A percentile compares a stretch with the other conserved stretches of the same genome.
Conservation (phyloP, 2,888 invertebrate genomes). For the Drosophila borborema region DNA sequence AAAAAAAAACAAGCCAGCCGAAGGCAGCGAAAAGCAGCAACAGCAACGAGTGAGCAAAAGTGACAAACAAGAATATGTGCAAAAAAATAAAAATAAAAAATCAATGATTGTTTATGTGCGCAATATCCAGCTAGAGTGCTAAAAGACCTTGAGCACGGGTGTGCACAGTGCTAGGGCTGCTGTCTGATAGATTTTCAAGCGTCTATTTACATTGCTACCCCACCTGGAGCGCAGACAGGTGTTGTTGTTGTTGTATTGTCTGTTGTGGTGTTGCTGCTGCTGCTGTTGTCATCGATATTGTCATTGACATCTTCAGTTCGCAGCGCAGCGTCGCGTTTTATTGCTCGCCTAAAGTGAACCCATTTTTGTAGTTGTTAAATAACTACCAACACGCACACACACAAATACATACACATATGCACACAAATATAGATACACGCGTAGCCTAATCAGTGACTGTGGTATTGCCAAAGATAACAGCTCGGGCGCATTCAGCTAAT, state of each 20-base stretch:
- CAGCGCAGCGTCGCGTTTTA: slow-evolving; percentile 25
- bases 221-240: slow-evolving; percentile 78
- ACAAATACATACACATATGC: no score
- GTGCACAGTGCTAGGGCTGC: slow-evolving; percentile 18
- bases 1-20: slow-evolving; percentile 45
- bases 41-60: slow-evolving; percentile 59
- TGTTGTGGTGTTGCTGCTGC: slow-evolving; percentile 5
- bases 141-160: slow-evolving; percentile 61
- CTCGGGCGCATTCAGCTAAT: slow-evolving; percentile 13
- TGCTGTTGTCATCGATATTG: slow-evolving; percentile 31
- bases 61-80: slow-evolving; percentile 49
- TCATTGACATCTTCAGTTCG: slow-evolving; percentile 39
- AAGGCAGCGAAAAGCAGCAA: slow-evolving; percentile 55
- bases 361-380: slow-evolving; percentile 49
- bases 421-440: slow-evolving; percentile 32
- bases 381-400: slow-evolving; percentile 33
- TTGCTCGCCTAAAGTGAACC: slow-evolving; percentile 28
- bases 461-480: slow-evolving; percentile 71
- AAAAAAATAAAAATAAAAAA: slow-evolving; percentile 57
- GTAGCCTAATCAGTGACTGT: slow-evolving; percentile 65
- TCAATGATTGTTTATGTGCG: slow-evolving; percentile 57
- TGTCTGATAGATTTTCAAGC: slow-evolving; percentile 61
- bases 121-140: slow-evolving; percentile 26
- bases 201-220: slow-evolving; percentile 70
- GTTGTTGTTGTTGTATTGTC: slow-evolving; percentile 57